These are phyloP conservation scores for Chrysina gloriosa DNA, from an alignment of 2,888 invertebrate species.

Conservation along the genomic window DNA sequence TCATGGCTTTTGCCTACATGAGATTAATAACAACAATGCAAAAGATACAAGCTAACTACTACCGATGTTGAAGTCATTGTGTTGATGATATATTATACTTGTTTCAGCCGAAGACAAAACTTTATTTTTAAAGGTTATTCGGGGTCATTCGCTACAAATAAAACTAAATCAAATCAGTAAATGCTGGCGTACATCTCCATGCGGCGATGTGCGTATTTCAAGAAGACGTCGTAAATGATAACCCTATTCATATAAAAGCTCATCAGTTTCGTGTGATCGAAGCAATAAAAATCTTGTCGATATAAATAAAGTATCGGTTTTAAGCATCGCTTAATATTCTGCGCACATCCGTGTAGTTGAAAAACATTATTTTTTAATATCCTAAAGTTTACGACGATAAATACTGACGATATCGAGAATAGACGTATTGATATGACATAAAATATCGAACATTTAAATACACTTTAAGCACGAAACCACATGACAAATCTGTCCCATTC, in stretches of 20 bases:
- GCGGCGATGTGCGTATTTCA: background rate
- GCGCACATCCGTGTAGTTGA: no score
- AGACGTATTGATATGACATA: no score
- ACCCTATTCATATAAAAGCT: no score
- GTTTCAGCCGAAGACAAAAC: slow-evolving; percentile 12
- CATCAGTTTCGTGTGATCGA: background rate
- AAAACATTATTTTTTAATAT: no score
- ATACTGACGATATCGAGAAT: no score
- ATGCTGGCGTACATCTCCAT: background rate
- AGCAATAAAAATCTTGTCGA: background rate
- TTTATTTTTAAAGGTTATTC: slow-evolving; percentile 22
- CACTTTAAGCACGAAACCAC: no score
- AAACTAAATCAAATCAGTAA: slow-evolving; percentile 7
- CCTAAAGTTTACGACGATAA: no score
- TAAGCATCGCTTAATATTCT: background rate
- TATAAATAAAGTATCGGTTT: background rate
- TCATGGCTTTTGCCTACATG: slow-evolving; percentile 24
- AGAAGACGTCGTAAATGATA: no score
- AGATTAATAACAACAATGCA: slow-evolving; percentile 24
- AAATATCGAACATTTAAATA: no score
- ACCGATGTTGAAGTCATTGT: slow-evolving; percentile 23
- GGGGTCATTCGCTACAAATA: slow-evolving; percentile 1
- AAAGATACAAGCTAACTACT: slow-evolving; percentile 28
- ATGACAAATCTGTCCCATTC: no score
- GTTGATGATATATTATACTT: slow-evolving; percentile 24